Base-by-base conservation (phyloP, 2,797 vertebrate genomes). In the Microctenopoma steveboyesi region DNA sequence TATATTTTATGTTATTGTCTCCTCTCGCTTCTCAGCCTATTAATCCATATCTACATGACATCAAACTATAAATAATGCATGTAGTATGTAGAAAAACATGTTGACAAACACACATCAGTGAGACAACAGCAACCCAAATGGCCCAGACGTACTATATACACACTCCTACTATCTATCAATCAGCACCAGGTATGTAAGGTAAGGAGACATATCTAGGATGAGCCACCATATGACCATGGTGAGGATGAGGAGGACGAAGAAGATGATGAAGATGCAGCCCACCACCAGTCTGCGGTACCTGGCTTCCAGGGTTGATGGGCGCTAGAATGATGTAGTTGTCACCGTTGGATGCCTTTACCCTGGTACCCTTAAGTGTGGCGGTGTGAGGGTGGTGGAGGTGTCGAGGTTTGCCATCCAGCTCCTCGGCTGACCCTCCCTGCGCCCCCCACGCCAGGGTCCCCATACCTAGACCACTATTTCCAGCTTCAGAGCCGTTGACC, bases 271-370 rank as follows among this genome's bases (percentile, higher is more conserved):
- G 86, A 79, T 92, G 91, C 81, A 92, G 89, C 83, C 89, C 92
- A 47, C 85, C 90, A 87, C 87, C 86, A 70, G 76, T 71, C 85
- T 91, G 89, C 54, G 88, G 82, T 95, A 98, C 97, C 97, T 98
- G 97, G 91, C 96, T 96, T 86, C 96, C 95, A 0, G 95, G 95
- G 58, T 95, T 96, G 90, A 98, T 87, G 11, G 97, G 97, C 0
- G 97, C 93, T 64, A 98, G 91, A 89, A 98, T 96, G 93, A 98
- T 98, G 88, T 98, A 97, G 94, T 97, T 95, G 91, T 98, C 97
- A 0, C 95, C 89, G 3, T 94, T 93, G 14, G 95, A 83, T 0
- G 96, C 93, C 55, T 95, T 93, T 64, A 94, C 93, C 1, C 94
- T 91, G 68, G 96, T 93, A 54, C 94, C 93, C 84, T 94, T 94